phyloP scores from a whole-genome alignment of 2,888 invertebrate species.

The Cephonodes hylas region DNA sequence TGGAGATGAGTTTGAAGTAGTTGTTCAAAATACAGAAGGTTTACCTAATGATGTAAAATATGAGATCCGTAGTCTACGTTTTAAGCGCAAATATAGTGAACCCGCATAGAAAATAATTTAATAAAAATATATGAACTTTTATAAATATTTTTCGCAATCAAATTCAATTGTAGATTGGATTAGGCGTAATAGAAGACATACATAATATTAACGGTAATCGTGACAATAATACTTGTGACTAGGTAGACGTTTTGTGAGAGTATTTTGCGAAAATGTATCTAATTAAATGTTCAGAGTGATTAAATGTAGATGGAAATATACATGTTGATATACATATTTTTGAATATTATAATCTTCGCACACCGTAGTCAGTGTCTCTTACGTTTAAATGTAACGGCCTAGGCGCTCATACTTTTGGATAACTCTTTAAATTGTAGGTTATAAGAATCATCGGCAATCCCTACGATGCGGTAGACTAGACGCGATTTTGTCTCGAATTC shows the following conservation, averaged over 20 bases:
- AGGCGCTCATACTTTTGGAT: not conserved
- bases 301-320: conserved; percentile 8
- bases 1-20: too few relatives aligned
- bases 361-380: not conserved
- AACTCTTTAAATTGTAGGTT: too few relatives aligned
- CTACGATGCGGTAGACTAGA: too few relatives aligned
- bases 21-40: too few relatives aligned
- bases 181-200: not conserved
- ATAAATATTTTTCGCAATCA: not conserved
- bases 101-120: not conserved
- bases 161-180: not conserved
- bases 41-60: too few relatives aligned
- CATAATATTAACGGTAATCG: conserved; percentile 25
- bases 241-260: conserved; percentile 23
- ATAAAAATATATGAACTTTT: not conserved
- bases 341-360: not conserved
- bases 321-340: not conserved
- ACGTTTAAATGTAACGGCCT: not conserved
- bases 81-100: not conserved
- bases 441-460: too few relatives aligned
- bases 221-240: conserved; percentile 45
- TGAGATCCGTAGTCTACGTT: too few relatives aligned
- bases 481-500: too few relatives aligned
- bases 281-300: not conserved
- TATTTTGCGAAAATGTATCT: conserved; percentile 33